Conservation (phyloP, 2,113 vertebrate genomes). For the Scomber scombrus region DNA sequence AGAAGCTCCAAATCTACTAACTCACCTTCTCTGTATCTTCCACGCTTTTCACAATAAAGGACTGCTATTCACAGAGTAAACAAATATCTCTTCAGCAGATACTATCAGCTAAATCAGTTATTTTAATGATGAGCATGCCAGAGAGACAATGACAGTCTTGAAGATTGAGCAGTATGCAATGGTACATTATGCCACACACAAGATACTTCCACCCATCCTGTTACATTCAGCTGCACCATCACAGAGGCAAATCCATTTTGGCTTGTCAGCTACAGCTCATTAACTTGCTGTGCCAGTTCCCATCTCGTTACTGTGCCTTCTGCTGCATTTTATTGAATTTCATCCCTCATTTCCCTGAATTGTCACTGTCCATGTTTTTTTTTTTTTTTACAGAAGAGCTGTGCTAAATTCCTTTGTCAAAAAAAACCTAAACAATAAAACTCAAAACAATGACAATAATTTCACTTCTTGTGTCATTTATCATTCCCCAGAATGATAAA, state of each 20-base stretch:
- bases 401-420: no score
- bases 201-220: not conserved
- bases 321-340: slow-evolving; percentile 65
- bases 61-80: slow-evolving; percentile 48
- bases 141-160: slow-evolving; percentile 50
- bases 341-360: slow-evolving; percentile 61
- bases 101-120: slow-evolving; percentile 66
- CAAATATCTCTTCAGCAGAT: slow-evolving; percentile 52
- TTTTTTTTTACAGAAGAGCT: not conserved
- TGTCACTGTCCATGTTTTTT: slow-evolving; percentile 28
- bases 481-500: no score
- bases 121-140: slow-evolving; percentile 56
- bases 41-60: slow-evolving; percentile 30
- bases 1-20: not conserved
- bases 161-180: slow-evolving; percentile 14
- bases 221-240: slow-evolving; percentile 27
- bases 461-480: no score
- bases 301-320: slow-evolving; percentile 40
- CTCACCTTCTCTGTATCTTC: not conserved
- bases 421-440: no score
- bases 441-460: no score
- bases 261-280: slow-evolving; percentile 54
- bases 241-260: slow-evolving; percentile 24
- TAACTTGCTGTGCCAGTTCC: slow-evolving; percentile 40
- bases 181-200: slow-evolving; percentile 19